Base-by-base conservation (phyloP, 2,888 invertebrate species). In the Macrophya alboannulata region DNA sequence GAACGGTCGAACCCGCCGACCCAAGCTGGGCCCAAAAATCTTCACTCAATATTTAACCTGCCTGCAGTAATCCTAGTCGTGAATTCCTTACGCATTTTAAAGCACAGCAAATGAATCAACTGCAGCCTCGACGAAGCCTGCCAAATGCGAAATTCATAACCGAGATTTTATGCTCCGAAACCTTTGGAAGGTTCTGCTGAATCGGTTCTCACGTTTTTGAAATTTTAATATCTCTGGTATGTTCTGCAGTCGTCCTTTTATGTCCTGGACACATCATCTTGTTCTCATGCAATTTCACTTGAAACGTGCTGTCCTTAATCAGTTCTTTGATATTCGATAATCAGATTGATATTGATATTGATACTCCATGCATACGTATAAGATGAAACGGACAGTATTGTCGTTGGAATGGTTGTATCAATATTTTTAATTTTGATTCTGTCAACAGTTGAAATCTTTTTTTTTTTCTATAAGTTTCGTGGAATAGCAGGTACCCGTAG, bases 1-100 rank as follows among this genome's bases (percentile, higher is more conserved):
- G 71, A 86, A 71, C 59, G 79, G 68, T 77, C 77, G 71, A 72
- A 62, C 40, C 76, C 31, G 45, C 25, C 72, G 74, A 84, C 84
- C 76, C 76, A 62, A 45, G 76, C 85, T 40, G 59, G 62, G 43
- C 62, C 81, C 25, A 62, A 81, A 77, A 59, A 59, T 81, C 43
- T 37, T 51, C 51, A 6, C 51, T 48, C 37, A 51, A 77, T 37
- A 55, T 55, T 51, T 55, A 55, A 77, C 55, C 77, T 37, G 77
- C 51, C 68, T 68, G n/a, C 45, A 45, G 31, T 17, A 45, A 21
- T 25, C 74, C 74, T 43, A 45, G 68, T 37, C 68, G 10, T 25
- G 55, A 77, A 51, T 55, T 51, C 55, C 51, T 48, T 51, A 4
- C n/a, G 37, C 45, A 74, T 17, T 74, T n/a, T 43, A 3, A 12